phyloP scores from a whole-genome alignment of 2,888 invertebrate species.

The Orthosia cruda region DNA sequence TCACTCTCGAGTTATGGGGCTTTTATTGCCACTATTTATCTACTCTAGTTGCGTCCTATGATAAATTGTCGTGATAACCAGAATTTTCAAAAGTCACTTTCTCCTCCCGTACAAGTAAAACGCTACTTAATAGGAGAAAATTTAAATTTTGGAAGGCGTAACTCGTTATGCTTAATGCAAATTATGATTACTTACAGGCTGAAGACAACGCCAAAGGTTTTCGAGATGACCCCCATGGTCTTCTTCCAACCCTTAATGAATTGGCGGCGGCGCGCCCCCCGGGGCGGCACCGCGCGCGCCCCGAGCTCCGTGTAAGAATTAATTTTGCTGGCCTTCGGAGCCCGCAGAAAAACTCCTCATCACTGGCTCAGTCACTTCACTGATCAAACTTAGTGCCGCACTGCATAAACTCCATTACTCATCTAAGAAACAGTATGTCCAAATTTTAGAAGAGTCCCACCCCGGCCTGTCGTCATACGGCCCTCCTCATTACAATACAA shows the following conservation, averaged over 20 bases:
- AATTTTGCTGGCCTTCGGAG: constrained; percentile 85
- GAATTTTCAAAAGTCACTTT: constrained; percentile 64
- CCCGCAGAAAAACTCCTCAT: constrained; percentile 77
- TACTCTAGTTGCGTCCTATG: constrained; percentile 70
- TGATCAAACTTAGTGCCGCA: constrained; percentile 74
- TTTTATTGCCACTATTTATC: constrained; percentile 78
- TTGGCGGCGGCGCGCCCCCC: constrained; percentile 90
- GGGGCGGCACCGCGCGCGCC: constrained; percentile 86
- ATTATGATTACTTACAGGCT: constrained; percentile 93
- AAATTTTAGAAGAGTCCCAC: constrained; percentile 62
- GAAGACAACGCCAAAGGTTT: constrained; percentile 95
- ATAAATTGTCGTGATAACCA: constrained; percentile 79
- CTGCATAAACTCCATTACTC: constrained; percentile 78
- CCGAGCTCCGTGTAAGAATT: constrained; percentile 88
- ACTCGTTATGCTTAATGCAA: constrained; percentile 1
- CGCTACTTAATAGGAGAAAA: constrained; percentile 15
- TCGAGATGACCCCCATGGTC: constrained; percentile 95
- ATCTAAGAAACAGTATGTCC: constrained; percentile 65
- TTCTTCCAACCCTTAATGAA: constrained; percentile 90
- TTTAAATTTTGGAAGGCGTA: background rate
- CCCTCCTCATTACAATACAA: constrained; percentile 82
- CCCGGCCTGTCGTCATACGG: constrained; percentile 66
- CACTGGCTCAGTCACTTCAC: constrained; percentile 84
- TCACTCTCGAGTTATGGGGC: constrained; percentile 72
- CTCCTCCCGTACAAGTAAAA: constrained; percentile 30